Evolutionary conservation across 2,113 vertebrate genomes (phyloP), one percentile per base, ranked within the genome.

Genomic region (Ceratotherium simum): DNA sequence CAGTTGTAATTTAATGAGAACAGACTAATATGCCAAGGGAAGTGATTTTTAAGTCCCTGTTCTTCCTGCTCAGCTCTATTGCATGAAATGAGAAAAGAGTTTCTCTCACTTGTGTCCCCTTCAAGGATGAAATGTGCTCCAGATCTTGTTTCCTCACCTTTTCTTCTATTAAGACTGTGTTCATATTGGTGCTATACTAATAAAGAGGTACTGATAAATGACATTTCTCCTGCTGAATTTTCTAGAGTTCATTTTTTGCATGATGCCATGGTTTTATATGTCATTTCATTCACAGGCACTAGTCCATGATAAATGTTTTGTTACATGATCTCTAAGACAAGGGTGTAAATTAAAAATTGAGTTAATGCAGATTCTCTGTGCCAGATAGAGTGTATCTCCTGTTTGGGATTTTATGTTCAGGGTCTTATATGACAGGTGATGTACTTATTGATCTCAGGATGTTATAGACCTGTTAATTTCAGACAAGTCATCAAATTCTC

Each of bases 1-100:
- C 33, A 36, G 21, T 87, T 93, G 82, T 64, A 90, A 81, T 94
- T 89, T 94, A 95, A 88, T 93, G 62, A 95, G 29, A 95, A 82
- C 17, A 86, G 88, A 85, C 83, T 80, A 69, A 51, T 95, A 62
- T 95, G 73, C 54, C 46, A 85, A 81, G n/a, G 64, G 46, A 56
- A 91, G 60, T 89, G 83, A 91, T 85, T 75, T 97, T 65, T 75
- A 94, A 92, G 56, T 65, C 23, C 54, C 78, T 84, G 31, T 48
- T 95, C 36, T 86, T 76, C 31, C 56, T 86, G 48, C 33, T 90
- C 12, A 86, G 56, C 58, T 81, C 58, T 76, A 17, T n/a, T 69
- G 31, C 36, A 64, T 90, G 23, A 82, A 76, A 90, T 76, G 9
- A 36, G 94, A 42, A 46, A 89, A 46, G 48, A 69, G 21, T 80